Base-by-base conservation (phyloP, 2,797 vertebrate species). In the Scyliorhinus canicula region DNA sequence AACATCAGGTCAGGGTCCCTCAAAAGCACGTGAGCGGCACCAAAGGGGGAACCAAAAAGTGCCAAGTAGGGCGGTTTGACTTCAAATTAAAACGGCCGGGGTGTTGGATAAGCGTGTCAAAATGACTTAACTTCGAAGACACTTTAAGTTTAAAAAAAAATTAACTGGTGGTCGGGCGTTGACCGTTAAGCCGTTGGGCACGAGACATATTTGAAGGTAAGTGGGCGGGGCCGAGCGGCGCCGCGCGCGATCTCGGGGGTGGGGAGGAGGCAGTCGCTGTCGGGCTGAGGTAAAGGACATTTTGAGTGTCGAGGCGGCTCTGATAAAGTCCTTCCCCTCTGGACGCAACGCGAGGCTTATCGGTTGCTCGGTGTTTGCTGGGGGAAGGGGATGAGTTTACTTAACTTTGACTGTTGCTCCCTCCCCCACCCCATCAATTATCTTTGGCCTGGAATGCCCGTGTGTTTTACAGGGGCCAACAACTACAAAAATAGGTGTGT, bases 371-470 rank as follows among this genome's bases (percentile, higher is more conserved):
- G 16, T 44, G 4, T 82, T 82, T 21, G 77, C 4, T 4, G 3
- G n/a, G n/a, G 74, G n/a, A n/a, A 19, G 79, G 4, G 12, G 11
- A 86, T 86, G 84, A 86, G 9, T 86, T 52, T 52, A 52, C 31
- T 52, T 3, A 86, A 31, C 12, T 12, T 26, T 8, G 31, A 35
- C 35, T 35, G 1, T 31, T 7, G 6, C 31, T 7, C 1, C 6
- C 26, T 0, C 40, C n/a, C 12, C 0, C 19, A 1, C 26, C 50
- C 28, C 2, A 6, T 14, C 4, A 4, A 1, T 35, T 19, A 5
- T 28, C 8, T 35, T 35, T 35, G 84, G 11, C 11, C 50, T 28
- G 47, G 9, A 35, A 28, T 26, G 26, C 3, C 21, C 47, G 50
- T 31, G 50, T 35, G 52, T 86, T 86, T 86, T 86, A 52, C 24